Percentiles rank a stretch among this genome's conserved stretches.
These are phyloP conservation scores for Caenorhabditis sulstoni DNA, from an alignment of 2,888 invertebrate species.

Conservation along the genomic window DNA sequence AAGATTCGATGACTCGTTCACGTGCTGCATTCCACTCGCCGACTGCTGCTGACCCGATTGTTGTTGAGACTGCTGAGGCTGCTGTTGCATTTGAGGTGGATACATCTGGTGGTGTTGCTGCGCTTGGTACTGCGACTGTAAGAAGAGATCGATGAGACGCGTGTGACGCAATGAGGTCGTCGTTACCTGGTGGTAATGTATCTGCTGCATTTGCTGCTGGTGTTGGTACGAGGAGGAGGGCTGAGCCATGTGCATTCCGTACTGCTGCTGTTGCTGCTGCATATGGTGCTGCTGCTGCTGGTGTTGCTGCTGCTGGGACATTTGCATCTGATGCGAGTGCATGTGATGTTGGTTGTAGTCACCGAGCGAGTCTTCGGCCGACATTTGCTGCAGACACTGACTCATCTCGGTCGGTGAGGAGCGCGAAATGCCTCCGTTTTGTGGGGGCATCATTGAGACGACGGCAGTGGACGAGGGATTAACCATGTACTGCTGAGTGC, in stretches of 20 bases:
- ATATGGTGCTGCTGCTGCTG: conserved; percentile 45
- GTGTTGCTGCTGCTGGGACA: conserved; percentile 49
- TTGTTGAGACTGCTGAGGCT: conserved; percentile 25
- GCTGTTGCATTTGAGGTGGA: conserved; percentile 44
- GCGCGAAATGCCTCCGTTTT: conserved; percentile 42
- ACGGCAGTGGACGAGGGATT: conserved; percentile 8
- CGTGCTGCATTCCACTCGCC: conserved; percentile 37
- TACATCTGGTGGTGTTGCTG: conserved; percentile 57
- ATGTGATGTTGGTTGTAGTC: conserved; percentile 38
- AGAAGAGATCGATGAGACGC: not conserved
- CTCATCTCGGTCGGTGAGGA: conserved; percentile 58
- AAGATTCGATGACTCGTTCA: conserved; percentile 70
- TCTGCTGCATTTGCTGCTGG: conserved; percentile 51
- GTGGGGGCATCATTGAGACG: conserved; percentile 38
- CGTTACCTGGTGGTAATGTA: conserved; percentile 49
- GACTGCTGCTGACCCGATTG: conserved; percentile 18
- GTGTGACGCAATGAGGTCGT: conserved; percentile 1
- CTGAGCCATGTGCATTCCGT: conserved; percentile 40
- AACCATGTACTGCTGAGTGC: conserved; percentile 33
- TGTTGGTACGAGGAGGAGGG: conserved; percentile 38
- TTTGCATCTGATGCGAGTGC: conserved; percentile 51
- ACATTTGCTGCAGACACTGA: conserved; percentile 49
- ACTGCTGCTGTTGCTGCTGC: conserved; percentile 51
- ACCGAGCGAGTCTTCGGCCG: conserved; percentile 38
- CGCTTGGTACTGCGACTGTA: conserved; percentile 44